These are phyloP conservation scores for Phanerotoma sp. DNA, from an alignment of 2,888 invertebrate genomes.

Conservation along the genomic window DNA sequence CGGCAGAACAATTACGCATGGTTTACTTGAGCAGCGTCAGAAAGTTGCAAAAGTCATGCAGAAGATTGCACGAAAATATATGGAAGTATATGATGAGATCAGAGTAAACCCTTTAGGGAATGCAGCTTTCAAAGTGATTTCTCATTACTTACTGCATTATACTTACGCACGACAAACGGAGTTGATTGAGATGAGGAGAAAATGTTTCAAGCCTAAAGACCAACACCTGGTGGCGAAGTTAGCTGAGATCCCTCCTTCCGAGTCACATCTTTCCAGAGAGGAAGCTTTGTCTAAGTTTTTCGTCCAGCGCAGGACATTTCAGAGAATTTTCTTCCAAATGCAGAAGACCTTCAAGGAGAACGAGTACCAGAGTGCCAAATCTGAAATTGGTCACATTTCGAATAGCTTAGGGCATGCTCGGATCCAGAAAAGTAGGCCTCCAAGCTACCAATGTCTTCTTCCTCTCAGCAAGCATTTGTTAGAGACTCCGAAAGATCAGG, in stretches of 20 bases:
- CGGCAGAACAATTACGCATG: background rate
- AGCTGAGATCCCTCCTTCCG: constrained; percentile 17
- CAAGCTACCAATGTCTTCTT: too few relatives aligned
- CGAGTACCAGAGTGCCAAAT: too few relatives aligned
- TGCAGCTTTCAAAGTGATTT: constrained; percentile 1
- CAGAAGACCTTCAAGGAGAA: too few relatives aligned
- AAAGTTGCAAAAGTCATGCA: background rate
- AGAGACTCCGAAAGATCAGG: too few relatives aligned
- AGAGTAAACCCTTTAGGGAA: constrained; percentile 5
- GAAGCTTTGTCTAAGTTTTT: constrained; percentile 7
- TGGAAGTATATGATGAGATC: background rate
- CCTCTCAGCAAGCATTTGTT: too few relatives aligned
- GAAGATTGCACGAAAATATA: background rate
- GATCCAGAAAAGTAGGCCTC: too few relatives aligned
- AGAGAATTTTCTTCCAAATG: too few relatives aligned
- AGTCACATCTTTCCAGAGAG: constrained; percentile 19
- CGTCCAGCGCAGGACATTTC: too few relatives aligned
- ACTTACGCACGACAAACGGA: constrained; percentile 16
- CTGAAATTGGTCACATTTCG: too few relatives aligned
- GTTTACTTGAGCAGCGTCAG: background rate
- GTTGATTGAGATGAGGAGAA: constrained; percentile 14
- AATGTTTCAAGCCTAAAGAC: constrained; percentile 9
- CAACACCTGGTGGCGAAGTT: background rate
- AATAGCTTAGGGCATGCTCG: too few relatives aligned
- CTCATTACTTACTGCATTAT: constrained; percentile 13